Conservation (phyloP, 2,797 vertebrate genomes). For the Tapirus indicus region DNA sequence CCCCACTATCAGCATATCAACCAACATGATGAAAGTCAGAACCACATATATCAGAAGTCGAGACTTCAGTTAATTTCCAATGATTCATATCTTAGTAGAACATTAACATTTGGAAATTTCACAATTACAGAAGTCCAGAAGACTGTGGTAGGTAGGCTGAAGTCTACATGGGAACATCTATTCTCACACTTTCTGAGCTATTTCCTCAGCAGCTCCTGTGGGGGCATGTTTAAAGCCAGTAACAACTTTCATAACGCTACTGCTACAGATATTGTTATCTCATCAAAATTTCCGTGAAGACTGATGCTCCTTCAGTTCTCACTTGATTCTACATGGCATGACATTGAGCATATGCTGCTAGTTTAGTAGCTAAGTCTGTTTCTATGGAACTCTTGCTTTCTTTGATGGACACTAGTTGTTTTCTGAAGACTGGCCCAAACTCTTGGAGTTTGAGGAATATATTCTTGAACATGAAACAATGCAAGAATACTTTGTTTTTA, state of each 20-base stretch:
- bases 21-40: constrained; percentile 94
- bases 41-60: constrained; percentile 94
- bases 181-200: constrained; percentile 91
- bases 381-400: constrained; percentile 96
- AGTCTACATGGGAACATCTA: constrained; percentile 92
- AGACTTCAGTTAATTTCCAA: constrained; percentile 94
- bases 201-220: constrained; percentile 92
- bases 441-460: constrained; percentile 97
- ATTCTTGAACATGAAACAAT: constrained; percentile 95
- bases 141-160: constrained; percentile 91
- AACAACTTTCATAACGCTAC: constrained; percentile 91
- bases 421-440: constrained; percentile 97
- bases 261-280: constrained; percentile 92
- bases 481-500: constrained; percentile 96
- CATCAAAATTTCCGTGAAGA: constrained; percentile 92
- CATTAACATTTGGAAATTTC: constrained; percentile 94
- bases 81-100: constrained; percentile 93
- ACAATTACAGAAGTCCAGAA: constrained; percentile 94
- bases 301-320: constrained; percentile 92
- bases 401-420: constrained; percentile 95
- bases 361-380: constrained; percentile 94
- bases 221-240: constrained; percentile 94
- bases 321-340: constrained; percentile 94
- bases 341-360: constrained; percentile 95
- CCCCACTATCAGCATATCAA: constrained; percentile 94